Evolutionary conservation across 2,113 vertebrate species (phyloP), one percentile per base, ranked within the genome.

Genomic region (Callithrix jacchus): DNA sequence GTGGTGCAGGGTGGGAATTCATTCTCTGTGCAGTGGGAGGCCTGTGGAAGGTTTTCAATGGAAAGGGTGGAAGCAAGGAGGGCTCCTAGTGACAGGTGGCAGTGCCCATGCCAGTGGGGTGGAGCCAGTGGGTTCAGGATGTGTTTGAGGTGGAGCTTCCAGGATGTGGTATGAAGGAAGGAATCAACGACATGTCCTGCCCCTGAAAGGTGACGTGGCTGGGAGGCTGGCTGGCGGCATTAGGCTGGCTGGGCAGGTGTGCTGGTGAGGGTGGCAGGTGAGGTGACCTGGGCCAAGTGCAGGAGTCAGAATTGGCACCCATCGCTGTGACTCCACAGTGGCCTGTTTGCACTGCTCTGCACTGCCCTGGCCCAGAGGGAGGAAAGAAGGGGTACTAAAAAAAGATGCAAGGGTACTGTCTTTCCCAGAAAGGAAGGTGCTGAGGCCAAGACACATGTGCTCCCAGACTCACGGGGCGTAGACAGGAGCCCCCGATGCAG

Each of bases 11-110:
- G 40, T 4, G 11, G 16, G 47, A 14, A 27, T 25, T 45, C 37
- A 17, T 45, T 58, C 77, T 54, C 66, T 13, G 20, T 30, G 30
- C 52, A 35, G 54, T 35, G n/a, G 56, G 56, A 70, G 82, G 76
- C 56, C 47, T 76, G 27, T 11, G 61, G 64, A 8, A 18, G 83
- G 45, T 61, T 71, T 37, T 92, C 3, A 8, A 37, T 37, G 40
- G 23, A 35, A 23, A 42, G 6, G 37, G 32, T 30, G 37, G 84
- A 52, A 64, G 7, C 61, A 79, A 17, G 71, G 23, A 45, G 37
- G 25, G 6, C 4, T n/a, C 35, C 30, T 0, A 0, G 30, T 79
- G 49, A 52, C 13, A 3, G 8, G 27, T 6, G n/a, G 1, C 1
- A 18, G 32, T 35, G 9, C 27, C 56, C 17, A 5, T n/a, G 40